Base-by-base conservation (phyloP, 2,113 vertebrate species). In the Arenaria interpres region DNA sequence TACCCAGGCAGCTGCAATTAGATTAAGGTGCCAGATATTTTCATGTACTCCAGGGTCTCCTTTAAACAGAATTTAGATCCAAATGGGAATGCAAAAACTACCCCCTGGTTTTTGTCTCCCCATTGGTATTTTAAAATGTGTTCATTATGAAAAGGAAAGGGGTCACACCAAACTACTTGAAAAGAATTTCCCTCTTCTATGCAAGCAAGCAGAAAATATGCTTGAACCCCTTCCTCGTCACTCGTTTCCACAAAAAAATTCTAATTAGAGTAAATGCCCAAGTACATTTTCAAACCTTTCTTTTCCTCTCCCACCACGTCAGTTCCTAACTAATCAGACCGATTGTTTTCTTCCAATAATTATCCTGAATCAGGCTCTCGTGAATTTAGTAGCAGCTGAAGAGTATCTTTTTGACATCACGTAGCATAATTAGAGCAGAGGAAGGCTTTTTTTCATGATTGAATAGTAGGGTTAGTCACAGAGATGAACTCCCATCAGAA, bases 381-480 rank as follows among this genome's bases (percentile, higher is more conserved):
- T 82, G 32, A 73, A 62, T 64, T 63, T 74, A 56, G 28, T 23
- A 82, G 85, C 86, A 92, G 93, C 57, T 60, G 59, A 92, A 69
- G 74, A 50, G 17, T 37, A 53, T 63, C 75, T 85, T 96, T 93
- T 57, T 71, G 91, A 96, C 64, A 96, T 69, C 56, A 33, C 12
- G 23, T 1, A 81, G 43, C 87, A 76, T 43, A 88, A 91, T 94
- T 91, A 66, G 73, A 95, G 74, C 66, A 62, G 69, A 88, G 90
- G 51, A 66, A 90, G 74, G 80, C 72, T 46, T 57, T 78, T 72
- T 57, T 63, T 54, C 91, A 7, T 41, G 73, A 73, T 3, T 79
- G 83, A 91, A 93, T 32, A 66, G 91, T 41, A 69, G 89, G 32
- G 89, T 82, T 85, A 88, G 87, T 91, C 94, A 89, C 75, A 76